A percentile compares a stretch with the other conserved stretches of the same genome.
Evolutionary conservation across 2,888 invertebrate species (phyloP).

Genomic region (Zelleria hepariella): DNA sequence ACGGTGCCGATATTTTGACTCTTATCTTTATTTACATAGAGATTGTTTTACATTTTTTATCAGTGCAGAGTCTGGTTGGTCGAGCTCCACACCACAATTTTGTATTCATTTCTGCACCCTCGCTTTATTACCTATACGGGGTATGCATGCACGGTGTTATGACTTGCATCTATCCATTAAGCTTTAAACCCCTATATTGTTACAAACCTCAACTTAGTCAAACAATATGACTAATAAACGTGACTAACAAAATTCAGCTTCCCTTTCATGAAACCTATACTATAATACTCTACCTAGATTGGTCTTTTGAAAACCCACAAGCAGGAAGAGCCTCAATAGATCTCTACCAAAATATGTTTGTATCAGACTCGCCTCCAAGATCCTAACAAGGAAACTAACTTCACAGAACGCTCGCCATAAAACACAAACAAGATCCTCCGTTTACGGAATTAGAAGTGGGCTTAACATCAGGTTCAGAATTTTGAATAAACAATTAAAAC

Average conservation of each 20-base stretch:
- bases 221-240: slow-evolving; percentile 15
- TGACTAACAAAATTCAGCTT: too few relatives aligned
- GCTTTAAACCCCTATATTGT: slow-evolving; percentile 57
- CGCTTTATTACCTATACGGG: slow-evolving; percentile 56
- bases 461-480: neutral
- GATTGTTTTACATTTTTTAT: slow-evolving; percentile 22
- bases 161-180: slow-evolving; percentile 58
- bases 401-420: neutral
- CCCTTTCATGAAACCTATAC: too few relatives aligned
- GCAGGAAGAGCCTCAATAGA: too few relatives aligned
- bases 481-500: neutral
- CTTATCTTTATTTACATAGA: slow-evolving; percentile 30
- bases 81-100: neutral
- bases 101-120: slow-evolving; percentile 62
- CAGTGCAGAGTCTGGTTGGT: neutral
- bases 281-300: too few relatives aligned
- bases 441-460: slow-evolving; percentile 36
- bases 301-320: neutral
- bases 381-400: slow-evolving; percentile 33
- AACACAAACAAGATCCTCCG: slow-evolving; percentile 31
- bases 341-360: slow-evolving; percentile 10
- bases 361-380: slow-evolving; percentile 17
- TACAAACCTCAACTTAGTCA: slow-evolving; percentile 30
- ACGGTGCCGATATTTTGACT: slow-evolving; percentile 17
- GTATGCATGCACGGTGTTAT: slow-evolving; percentile 56